Base-by-base conservation (phyloP, 1,140 invertebrate species). In the Orchesella cincta region DNA sequence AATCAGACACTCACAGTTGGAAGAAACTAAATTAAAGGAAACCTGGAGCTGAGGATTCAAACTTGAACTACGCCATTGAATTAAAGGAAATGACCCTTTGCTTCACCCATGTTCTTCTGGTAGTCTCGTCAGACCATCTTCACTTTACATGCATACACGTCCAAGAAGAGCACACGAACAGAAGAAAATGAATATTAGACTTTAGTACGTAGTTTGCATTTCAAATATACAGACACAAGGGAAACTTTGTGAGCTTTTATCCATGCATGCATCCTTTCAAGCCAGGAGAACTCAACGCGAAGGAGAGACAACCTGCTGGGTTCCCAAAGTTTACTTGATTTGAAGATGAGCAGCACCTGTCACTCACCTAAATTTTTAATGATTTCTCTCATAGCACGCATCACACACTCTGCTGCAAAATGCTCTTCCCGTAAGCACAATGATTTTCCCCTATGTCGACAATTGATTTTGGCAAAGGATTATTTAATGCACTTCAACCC, bases 271-370 rank as follows among this genome's bases (percentile, higher is more conserved):
- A n/a, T n/a, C n/a, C n/a, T n/a, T n/a, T n/a, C n/a, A n/a, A n/a
- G n/a, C n/a, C n/a, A n/a, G n/a, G n/a, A n/a, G n/a, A n/a, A n/a
- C n/a, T n/a, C n/a, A n/a, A n/a, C n/a, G 31, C 8, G 31, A 14
- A 67, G 26, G 62, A 29, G 62, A 67, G 31, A 29, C 62, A 67
- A 67, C 62, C 62, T 67, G 62, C 62, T 67, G 62, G 33, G 62
- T 67, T 62, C 23, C 62, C 62, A 8, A 67, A 67, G 31, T 67
- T 67, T 67, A 67, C 62, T 67, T 67, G 62, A 67, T 67, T 67
- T 67, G 29, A 67, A 67, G 62, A 5, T 31, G 62, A 29, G n/a
- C 31, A 67, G 62, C 62, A 67, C 62, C 62, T 67, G 62, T 67
- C 62, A 67, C 26, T 31, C 62, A 31, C 62, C 28, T 67, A 67